Evolutionary conservation across 2,113 vertebrate species (phyloP).

Genomic region (Trogon melanurus): DNA sequence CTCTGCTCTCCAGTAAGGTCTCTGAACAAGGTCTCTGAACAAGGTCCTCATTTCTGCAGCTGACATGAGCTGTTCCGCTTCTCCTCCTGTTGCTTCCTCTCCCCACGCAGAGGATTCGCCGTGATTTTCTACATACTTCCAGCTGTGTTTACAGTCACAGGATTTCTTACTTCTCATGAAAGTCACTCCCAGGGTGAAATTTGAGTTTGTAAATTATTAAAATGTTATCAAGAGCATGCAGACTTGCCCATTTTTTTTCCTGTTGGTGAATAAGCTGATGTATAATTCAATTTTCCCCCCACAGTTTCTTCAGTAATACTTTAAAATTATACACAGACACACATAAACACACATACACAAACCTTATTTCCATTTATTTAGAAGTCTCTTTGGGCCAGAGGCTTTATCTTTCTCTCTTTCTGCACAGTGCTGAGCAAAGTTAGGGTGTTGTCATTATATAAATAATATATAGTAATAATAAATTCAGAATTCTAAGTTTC

Average conservation of each 20-base stretch:
- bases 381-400: conserved; percentile 38
- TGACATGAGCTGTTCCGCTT: accelerated
- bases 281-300: conserved; percentile 59
- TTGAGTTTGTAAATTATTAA: conserved; percentile 72
- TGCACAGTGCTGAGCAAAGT: neutral
- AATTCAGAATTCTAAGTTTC: neutral
- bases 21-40: accelerated
- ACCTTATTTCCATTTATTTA: conserved; percentile 53
- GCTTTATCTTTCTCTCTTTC: conserved; percentile 12
- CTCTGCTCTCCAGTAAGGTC: neutral
- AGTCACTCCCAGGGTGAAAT: conserved; percentile 67
- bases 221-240: conserved; percentile 70
- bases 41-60: neutral
- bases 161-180: conserved; percentile 49
- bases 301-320: conserved; percentile 55
- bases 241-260: conserved; percentile 7
- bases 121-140: neutral
- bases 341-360: neutral
- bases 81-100: neutral
- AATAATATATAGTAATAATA: conserved; percentile 57
- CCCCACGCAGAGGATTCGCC: neutral
- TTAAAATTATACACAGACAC: conserved; percentile 11
- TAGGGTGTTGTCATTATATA: neutral
- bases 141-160: conserved; percentile 53
- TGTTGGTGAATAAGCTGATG: conserved; percentile 60